Percentiles rank a stretch among this genome's conserved stretches.
Evolutionary conservation across 2,113 vertebrate genomes (phyloP).

Genomic region (Neodon shergylaensis): DNA sequence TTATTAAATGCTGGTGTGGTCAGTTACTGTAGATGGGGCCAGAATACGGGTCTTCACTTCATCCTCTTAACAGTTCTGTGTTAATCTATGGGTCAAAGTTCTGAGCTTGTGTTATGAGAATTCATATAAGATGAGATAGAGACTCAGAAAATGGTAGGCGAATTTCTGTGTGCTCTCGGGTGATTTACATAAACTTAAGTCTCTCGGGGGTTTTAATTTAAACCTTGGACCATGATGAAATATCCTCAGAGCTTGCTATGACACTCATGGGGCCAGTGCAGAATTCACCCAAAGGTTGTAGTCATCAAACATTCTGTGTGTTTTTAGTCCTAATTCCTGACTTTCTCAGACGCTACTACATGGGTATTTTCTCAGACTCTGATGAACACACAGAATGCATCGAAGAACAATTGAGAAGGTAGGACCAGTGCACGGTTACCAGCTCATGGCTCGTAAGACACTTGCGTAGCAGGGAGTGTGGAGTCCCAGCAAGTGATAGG

Average conservation of each 20-base stretch:
- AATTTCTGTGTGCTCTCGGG: neutral
- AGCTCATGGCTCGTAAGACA: rapidly evolving
- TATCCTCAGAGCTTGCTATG: neutral
- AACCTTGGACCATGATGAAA: neutral
- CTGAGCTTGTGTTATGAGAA: neutral
- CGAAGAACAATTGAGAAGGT: rapidly evolving
- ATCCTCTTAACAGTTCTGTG: neutral
- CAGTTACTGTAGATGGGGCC: neutral
- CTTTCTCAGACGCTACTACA: neutral
- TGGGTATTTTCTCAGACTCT: neutral
- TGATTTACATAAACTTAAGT: neutral
- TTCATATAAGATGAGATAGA: neutral
- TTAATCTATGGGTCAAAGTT: neutral
- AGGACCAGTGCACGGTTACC: rapidly evolving
- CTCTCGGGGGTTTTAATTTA: neutral
- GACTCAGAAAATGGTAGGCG: neutral
- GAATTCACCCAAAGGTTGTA: rapidly evolving
- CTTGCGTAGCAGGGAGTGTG: rapidly evolving
- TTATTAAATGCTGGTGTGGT: neutral
- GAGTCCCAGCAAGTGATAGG: neutral
- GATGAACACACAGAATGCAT: rapidly evolving
- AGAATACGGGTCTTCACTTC: neutral
- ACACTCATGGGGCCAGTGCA: rapidly evolving
- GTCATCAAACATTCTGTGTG: rapidly evolving
- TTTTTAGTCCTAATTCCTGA: neutral